These are phyloP conservation scores for Aphyosemion australe DNA, from an alignment of 2,113 vertebrate genomes.

Conservation along the genomic window DNA sequence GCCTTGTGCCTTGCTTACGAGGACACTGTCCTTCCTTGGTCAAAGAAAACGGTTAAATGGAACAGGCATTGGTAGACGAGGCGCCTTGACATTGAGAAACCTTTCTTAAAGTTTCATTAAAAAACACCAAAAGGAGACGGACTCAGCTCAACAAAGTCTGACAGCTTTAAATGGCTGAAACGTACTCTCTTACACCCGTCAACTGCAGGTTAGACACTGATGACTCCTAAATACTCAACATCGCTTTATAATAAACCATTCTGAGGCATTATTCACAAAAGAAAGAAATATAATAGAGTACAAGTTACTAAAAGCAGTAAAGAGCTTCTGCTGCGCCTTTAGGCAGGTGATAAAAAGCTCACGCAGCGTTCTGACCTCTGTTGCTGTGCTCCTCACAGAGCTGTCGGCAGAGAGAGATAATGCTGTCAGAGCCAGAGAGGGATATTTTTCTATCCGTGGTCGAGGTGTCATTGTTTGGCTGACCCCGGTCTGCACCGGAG, in stretches of 20 bases:
- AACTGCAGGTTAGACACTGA: no score
- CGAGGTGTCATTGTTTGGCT: conserved; percentile 14
- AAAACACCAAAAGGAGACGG: no score
- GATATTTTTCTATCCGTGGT: conserved; percentile 9
- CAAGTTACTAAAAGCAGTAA: neutral
- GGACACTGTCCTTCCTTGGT: no score
- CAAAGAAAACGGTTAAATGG: no score
- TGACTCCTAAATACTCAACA: no score
- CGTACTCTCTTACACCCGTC: no score
- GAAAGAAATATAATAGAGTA: neutral
- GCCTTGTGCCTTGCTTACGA: no score
- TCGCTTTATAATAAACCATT: neutral
- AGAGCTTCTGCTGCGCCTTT: neutral
- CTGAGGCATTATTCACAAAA: neutral
- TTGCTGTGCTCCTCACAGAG: neutral
- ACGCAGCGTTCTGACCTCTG: neutral
- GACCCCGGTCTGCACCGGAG: conserved; percentile 21
- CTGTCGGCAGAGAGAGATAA: neutral
- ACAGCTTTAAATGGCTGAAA: no score
- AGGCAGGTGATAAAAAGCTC: neutral
- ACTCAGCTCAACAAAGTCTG: no score
- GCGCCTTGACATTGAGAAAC: no score
- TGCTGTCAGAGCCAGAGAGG: conserved; percentile 1
- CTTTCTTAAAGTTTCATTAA: no score
- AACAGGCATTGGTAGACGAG: no score